A percentile compares a stretch with the other conserved stretches of the same genome.
Evolutionary conservation across 2,888 invertebrate species (phyloP).

Genomic region (Ctena decussata): DNA sequence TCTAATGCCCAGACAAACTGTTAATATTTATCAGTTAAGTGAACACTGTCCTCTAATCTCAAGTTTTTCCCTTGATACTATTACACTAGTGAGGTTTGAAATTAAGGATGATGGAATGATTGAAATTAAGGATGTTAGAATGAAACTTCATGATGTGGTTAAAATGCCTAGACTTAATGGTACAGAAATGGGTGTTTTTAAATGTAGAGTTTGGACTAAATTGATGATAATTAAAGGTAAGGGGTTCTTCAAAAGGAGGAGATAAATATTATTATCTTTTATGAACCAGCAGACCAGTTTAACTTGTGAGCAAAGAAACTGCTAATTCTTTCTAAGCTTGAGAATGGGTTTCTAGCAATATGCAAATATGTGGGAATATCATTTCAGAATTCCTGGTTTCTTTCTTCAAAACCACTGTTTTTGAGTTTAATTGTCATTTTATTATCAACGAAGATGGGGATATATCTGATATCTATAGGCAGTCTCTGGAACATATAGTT

Average conservation of each 20-base stretch:
- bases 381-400: neutral
- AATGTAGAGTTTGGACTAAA: neutral
- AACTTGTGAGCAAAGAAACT: no score
- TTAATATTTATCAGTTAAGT: neutral
- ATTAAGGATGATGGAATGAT: neutral
- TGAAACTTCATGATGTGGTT: neutral
- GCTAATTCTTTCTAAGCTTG: no score
- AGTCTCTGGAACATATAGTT: neutral
- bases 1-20: neutral
- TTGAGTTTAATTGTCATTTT: neutral
- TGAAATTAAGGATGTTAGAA: no score
- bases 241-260: neutral
- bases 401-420: neutral
- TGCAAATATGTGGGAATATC: neutral
- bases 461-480: neutral
- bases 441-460: neutral
- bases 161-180: neutral
- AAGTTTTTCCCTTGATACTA: neutral
- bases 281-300: neutral
- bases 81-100: neutral
- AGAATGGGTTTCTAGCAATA: no score
- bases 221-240: slow-evolving; percentile 8
- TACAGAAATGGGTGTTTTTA: neutral
- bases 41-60: neutral
- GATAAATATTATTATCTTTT: neutral